These are phyloP conservation scores for Halyomorpha halys DNA, from an alignment of 1,140 invertebrate species.

Conservation along the genomic window DNA sequence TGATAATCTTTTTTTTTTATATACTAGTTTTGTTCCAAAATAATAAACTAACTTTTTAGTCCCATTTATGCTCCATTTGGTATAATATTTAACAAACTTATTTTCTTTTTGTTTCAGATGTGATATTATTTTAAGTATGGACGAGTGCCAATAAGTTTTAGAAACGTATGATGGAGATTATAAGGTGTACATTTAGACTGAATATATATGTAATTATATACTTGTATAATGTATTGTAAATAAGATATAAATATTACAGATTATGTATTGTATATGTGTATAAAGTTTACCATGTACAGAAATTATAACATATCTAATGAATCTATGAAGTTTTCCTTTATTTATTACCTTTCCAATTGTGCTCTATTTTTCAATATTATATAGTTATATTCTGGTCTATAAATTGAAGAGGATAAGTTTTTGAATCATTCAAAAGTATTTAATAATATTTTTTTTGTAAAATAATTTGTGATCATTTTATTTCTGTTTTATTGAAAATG, in stretches of 20 bases:
- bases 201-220: slow-evolving; percentile 9
- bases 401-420: too few species aligned
- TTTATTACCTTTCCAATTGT: too few species aligned
- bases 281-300: slow-evolving; percentile 18
- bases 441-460: too few species aligned
- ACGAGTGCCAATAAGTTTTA: slow-evolving; percentile 14
- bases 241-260: slow-evolving; percentile 18
- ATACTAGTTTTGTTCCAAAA: too few species aligned
- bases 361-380: too few species aligned
- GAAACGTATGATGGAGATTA: slow-evolving; percentile 13
- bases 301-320: slow-evolving; percentile 21
- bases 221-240: slow-evolving; percentile 11
- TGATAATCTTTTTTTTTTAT: too few species aligned
- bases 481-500: too few species aligned
- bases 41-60: background rate
- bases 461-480: too few species aligned
- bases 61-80: background rate
- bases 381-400: too few species aligned
- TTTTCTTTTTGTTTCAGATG: slow-evolving; percentile 16
- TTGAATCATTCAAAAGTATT: too few species aligned
- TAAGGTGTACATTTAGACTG: slow-evolving; percentile 11
- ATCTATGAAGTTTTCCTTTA: too few species aligned
- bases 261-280: slow-evolving; percentile 4
- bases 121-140: slow-evolving; percentile 19
- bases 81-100: too few species aligned